Conservation (phyloP, 2,797 vertebrate genomes). For the Chelonia mydas region DNA sequence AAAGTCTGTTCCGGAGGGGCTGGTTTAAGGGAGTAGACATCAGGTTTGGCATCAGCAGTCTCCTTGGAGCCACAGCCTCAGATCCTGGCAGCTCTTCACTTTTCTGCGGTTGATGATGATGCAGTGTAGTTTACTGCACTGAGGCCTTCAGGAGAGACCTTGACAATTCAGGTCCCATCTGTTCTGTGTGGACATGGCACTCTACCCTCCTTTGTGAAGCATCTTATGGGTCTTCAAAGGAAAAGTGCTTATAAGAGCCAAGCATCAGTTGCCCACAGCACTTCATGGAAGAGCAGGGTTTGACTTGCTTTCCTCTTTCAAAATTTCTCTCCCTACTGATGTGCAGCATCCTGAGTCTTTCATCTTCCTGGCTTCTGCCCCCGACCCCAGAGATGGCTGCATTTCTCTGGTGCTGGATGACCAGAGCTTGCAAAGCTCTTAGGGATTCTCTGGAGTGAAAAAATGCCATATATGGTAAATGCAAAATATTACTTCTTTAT, state of each 20-base stretch:
- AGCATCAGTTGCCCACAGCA: background rate
- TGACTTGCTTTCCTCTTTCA: background rate
- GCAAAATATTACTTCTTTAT: background rate
- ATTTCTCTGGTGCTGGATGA: background rate
- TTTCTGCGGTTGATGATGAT: background rate
- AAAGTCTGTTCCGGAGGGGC: background rate
- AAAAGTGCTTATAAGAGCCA: background rate
- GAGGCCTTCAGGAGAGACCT: background rate
- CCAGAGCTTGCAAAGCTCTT: background rate
- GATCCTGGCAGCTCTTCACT: background rate
- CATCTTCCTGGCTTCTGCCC: background rate
- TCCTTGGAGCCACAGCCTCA: background rate
- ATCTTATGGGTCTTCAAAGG: background rate
- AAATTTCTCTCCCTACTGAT: fast-evolving
- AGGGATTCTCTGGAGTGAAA: background rate
- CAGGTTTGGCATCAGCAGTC: background rate
- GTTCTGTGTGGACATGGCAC: background rate
- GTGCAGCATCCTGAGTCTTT: background rate
- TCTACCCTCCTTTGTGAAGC: fast-evolving
- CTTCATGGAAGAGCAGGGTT: background rate
- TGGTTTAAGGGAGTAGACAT: background rate
- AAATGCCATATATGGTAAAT: background rate
- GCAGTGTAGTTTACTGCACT: background rate
- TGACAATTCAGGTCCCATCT: background rate
- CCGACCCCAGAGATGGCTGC: background rate